Base-by-base conservation (phyloP, 2,888 invertebrate genomes). In the Periphyllus acericola region DNA sequence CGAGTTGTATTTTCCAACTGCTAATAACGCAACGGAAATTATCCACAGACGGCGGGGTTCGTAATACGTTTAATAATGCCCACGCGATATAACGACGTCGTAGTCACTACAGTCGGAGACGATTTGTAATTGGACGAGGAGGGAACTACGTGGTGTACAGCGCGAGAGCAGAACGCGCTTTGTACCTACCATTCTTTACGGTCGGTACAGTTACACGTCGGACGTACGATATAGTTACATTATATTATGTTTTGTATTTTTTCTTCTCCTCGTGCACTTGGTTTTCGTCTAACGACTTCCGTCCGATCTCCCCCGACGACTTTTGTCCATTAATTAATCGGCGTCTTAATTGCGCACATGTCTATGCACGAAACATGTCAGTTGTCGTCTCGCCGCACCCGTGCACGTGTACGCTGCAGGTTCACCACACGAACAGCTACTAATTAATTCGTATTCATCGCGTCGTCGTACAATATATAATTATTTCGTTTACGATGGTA, bases 391-490 rank as follows among this genome's bases (percentile, higher is more conserved):
- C 71, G 14, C 17, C 29, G 32, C 17, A 17, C 3, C 17, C 32
- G 8, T 9, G 36, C 34, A 9, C 36, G 4, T 34, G 29, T 78
- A 32, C 4, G 3, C 8, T 52, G 19, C 9, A 11, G 29, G 68
- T 29, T 32, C 29, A 71, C 71, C 11, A 29, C 68, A 71, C 32
- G 17, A 17, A 40, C 40, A n/a, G 40, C 8, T 36, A 36, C 60
- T 80, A 66, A 80, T 80, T 80, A 66, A 80, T 80, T 66, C 36
- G 80, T 66, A 40, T 80, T 40, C 66, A 80, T 80, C 36, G 66
- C 60, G 60, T 60, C 60, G 6, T 60, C 2, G 9, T 52, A 52
- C 17, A 52, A 6, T 60, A 25, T 25, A 25, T n/a, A n/a, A n/a
- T n/a, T n/a, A 19, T 25, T 60, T 60, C 25, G 25, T 60, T 21